Evolutionary conservation across 2,113 vertebrate species (phyloP).

Genomic region (Ochotona princeps): DNA sequence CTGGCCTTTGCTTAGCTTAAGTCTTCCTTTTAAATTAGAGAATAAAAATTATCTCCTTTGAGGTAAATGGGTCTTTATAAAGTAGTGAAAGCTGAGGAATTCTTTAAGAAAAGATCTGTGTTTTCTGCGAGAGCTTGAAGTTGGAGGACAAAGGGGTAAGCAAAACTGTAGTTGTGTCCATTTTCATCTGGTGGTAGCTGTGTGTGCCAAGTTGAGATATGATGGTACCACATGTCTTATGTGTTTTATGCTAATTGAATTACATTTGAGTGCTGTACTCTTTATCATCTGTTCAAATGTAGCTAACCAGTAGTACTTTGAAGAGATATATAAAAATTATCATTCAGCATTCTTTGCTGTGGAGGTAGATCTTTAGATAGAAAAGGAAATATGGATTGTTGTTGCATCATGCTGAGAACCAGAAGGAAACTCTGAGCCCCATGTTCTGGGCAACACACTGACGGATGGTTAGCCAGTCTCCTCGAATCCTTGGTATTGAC

Average conservation of each 20-base stretch:
- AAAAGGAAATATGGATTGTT: not conserved
- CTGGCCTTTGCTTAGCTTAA: conserved; percentile 44
- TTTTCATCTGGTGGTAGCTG: not conserved
- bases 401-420: not conserved
- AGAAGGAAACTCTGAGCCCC: not conserved
- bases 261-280: not conserved
- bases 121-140: conserved; percentile 52
- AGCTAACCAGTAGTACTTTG: not conserved
- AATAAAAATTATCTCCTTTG: conserved; percentile 44
- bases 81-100: conserved; percentile 28
- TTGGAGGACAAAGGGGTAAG: not conserved
- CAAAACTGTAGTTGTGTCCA: not conserved
- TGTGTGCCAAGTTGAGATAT: not conserved
- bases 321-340: not conserved
- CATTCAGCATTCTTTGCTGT: not conserved
- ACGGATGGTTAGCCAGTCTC: too few relatives aligned
- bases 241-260: conserved; percentile 9
- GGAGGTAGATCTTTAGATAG: not conserved
- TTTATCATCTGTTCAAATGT: not conserved
- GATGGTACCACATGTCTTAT: not conserved
- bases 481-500: not conserved
- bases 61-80: conserved; percentile 45
- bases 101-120: conserved; percentile 10
- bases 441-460: not conserved
- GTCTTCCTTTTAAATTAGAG: conserved; percentile 54